Evolutionary conservation across 2,113 vertebrate species (phyloP).

Genomic region (Oryzias woworae): DNA sequence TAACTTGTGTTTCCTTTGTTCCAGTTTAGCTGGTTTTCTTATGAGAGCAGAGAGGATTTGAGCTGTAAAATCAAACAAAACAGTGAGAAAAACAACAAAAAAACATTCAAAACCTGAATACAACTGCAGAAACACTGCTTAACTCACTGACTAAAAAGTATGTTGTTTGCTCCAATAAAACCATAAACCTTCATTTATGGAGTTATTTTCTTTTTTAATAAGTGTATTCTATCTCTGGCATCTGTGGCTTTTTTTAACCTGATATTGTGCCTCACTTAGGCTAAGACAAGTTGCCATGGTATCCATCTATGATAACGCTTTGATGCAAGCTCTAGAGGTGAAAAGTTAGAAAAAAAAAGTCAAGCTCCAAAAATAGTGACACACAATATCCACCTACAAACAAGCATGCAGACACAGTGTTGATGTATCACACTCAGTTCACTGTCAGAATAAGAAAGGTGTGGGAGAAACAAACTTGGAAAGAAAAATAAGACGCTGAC

Average conservation of each 20-base stretch:
- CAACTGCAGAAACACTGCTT: neutral
- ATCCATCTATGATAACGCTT: slow-evolving; percentile 6
- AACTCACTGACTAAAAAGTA: neutral
- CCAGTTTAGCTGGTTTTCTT: too few relatives aligned
- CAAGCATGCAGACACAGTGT: neutral
- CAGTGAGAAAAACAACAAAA: too few relatives aligned
- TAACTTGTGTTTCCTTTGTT: too few relatives aligned
- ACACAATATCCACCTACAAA: slow-evolving; percentile 21
- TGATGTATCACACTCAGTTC: neutral
- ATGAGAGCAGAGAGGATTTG: too few relatives aligned
- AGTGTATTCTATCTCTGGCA: neutral
- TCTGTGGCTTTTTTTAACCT: neutral
- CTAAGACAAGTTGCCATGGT: slow-evolving; percentile 23
- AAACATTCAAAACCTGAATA: neutral
- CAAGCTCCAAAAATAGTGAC: slow-evolving; percentile 22
- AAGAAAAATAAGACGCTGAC: neutral
- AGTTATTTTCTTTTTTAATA: neutral
- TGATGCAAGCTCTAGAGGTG: slow-evolving; percentile 18
- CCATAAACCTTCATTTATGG: too few relatives aligned
- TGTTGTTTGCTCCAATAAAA: neutral
- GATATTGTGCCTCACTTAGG: neutral
- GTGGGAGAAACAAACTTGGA: neutral
- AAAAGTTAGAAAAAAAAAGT: slow-evolving; percentile 34
- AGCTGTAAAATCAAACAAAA: too few relatives aligned
- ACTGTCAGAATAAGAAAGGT: neutral